Evolutionary conservation across 2,797 vertebrate species (phyloP).

Genomic region (Caiman crocodilus): DNA sequence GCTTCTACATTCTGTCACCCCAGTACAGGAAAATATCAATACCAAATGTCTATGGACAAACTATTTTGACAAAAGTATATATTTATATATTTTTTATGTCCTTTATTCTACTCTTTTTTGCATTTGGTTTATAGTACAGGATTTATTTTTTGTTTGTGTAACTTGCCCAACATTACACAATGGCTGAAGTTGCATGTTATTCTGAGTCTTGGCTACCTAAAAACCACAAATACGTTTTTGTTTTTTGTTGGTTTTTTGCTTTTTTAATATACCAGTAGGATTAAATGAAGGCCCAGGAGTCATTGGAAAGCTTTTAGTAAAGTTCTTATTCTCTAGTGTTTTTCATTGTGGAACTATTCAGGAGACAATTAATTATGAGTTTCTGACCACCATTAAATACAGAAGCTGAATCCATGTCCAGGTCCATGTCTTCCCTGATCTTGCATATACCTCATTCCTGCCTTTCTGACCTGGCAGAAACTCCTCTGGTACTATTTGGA

Average conservation of each 20-base stretch:
- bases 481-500: not conserved
- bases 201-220: not conserved
- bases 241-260: not conserved
- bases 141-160: not conserved
- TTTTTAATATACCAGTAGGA: not conserved
- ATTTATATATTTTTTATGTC: fast-evolving
- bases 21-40: not conserved
- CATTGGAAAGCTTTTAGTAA: not conserved
- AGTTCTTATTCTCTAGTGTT: not conserved
- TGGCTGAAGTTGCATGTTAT: not conserved
- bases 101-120: not conserved
- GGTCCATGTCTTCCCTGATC: not conserved
- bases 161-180: not conserved
- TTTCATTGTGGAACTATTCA: not conserved
- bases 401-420: not conserved
- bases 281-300: not conserved
- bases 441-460: not conserved
- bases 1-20: not conserved
- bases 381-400: fast-evolving
- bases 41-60: not conserved
- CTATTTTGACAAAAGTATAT: not conserved
- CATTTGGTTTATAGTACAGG: not conserved
- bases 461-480: not conserved
- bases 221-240: not conserved
- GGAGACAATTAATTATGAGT: not conserved